Base-by-base conservation (phyloP, 2,888 invertebrate genomes). In the Pterobdella sp. region DNA sequence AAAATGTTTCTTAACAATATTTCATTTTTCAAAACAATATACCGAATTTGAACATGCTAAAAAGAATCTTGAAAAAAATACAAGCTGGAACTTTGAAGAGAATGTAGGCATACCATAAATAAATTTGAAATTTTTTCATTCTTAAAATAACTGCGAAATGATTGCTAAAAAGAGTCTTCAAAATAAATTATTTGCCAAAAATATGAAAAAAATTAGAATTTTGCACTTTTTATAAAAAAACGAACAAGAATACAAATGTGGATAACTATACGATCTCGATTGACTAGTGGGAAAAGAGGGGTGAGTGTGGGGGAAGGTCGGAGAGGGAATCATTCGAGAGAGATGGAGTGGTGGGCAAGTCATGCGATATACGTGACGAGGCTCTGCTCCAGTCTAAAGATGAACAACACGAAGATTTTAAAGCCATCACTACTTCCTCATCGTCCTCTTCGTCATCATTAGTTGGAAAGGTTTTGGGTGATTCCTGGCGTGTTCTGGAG, bases 321-420 rank as follows among this genome's bases (percentile, higher is more conserved):
- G 56, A 72, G 42, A 74, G 52, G 26, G 72, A 68, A 26, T 74
- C 74, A 67, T 66, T 74, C 29, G 74, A 74, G 22, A 74, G 42
- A n/a, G 74, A 72, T 4, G 74, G 74, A 35, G 74, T 74, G 68
- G 72, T 60, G 18, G 74, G 74, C 22, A 74, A 34, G 63, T 64
- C 72, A n/a, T 56, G 35, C 32, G 72, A 72, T 18, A 74, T 74
- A 37, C 74, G 66, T 29, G 74, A 74, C 56, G 66, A 67, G 29
- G 72, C 35, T 29, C 60, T 37, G 65, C 74, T 74, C 69, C 68
- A 68, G 69, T 73, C 73, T 3, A 69, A 64, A 10, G 73, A 69
- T 18, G 73, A 69, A 1, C 68, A 49, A 7, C 68, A 60, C 71
- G 42, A 32, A 32, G 31, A 35, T 36, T 34, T 71, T 63, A 56